Percentiles rank a stretch among this genome's conserved stretches.
Conservation (phyloP, 2,797 vertebrate genomes). For the Ispidina picta region DNA sequence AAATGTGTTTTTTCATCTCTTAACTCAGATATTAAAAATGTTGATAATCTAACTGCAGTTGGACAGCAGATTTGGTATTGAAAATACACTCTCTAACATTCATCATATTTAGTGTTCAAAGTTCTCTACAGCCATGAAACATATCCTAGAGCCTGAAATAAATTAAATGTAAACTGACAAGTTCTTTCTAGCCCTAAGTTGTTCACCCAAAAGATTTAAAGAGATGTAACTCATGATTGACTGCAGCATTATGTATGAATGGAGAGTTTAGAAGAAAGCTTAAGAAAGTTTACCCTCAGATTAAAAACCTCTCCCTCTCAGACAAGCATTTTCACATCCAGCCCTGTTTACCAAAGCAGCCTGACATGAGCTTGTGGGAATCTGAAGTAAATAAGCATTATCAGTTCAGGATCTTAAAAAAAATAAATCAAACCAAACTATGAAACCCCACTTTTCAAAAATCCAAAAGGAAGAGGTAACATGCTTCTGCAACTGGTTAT, state of each 20-base stretch:
- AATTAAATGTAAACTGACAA: constrained; percentile 49
- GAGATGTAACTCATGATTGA: neutral
- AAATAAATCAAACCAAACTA: no score
- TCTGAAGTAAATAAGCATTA: neutral
- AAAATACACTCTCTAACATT: neutral
- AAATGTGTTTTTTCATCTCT: neutral
- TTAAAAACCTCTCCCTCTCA: neutral
- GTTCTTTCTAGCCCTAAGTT: constrained; percentile 11
- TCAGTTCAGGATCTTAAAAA: neutral
- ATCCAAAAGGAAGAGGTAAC: neutral
- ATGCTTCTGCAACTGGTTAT: neutral
- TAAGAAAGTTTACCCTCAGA: constrained; percentile 17
- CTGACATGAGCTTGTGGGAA: neutral
- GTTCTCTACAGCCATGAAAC: neutral
- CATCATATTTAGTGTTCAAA: constrained; percentile 22
- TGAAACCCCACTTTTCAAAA: accelerated
- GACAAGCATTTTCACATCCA: constrained; percentile 1
- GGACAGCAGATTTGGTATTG: neutral
- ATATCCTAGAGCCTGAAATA: constrained; percentile 27
- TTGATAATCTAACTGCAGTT: neutral
- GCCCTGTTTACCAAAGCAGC: neutral
- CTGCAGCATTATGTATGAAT: constrained; percentile 22
- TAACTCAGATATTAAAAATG: neutral
- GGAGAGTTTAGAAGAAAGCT: neutral
- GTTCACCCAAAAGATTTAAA: constrained; percentile 36